These are phyloP conservation scores for Leptobrachium ailaonicum DNA, from an alignment of 2,113 vertebrate species.

Conservation along the genomic window DNA sequence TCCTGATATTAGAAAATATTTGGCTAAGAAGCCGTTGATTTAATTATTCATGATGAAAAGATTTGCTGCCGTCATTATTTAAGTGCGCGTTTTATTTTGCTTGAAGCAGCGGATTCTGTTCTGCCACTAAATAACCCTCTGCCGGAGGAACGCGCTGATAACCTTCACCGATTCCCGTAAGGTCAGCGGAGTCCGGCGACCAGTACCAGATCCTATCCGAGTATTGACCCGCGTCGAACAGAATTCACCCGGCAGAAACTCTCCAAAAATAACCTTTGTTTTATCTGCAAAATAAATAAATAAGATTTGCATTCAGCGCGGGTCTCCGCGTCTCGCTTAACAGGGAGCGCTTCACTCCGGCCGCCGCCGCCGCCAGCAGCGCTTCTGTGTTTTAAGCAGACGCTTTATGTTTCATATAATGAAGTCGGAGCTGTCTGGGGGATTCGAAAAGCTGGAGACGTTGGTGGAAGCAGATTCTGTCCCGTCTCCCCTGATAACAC, in stretches of 20 bases:
- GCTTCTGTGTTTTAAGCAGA: too few relatives aligned
- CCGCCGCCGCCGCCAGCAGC: too few relatives aligned
- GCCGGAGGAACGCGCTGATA: not conserved
- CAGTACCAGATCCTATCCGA: not conserved
- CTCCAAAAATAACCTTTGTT: too few relatives aligned
- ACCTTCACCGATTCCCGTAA: not conserved
- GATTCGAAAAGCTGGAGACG: too few relatives aligned
- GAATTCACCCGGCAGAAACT: not conserved
- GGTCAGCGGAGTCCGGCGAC: not conserved
- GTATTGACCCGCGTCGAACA: not conserved
- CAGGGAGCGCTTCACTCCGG: too few relatives aligned
- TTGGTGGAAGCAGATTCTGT: too few relatives aligned
- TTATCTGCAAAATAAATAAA: too few relatives aligned
- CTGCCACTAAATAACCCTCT: not conserved
- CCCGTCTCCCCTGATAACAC: too few relatives aligned
- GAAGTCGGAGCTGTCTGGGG: too few relatives aligned
- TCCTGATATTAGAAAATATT: not conserved
- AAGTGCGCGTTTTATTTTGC: not conserved
- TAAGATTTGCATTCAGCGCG: not conserved
- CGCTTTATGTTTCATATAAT: too few relatives aligned
- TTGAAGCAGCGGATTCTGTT: not conserved
- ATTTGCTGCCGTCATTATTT: not conserved
- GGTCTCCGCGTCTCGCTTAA: not conserved
- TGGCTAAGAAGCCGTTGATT: not conserved
- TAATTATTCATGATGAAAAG: constrained; percentile 2